A percentile compares a stretch with the other conserved stretches of the same genome.
Evolutionary conservation across 2,797 vertebrate species (phyloP).

Genomic region (Falco novaeseelandiae): DNA sequence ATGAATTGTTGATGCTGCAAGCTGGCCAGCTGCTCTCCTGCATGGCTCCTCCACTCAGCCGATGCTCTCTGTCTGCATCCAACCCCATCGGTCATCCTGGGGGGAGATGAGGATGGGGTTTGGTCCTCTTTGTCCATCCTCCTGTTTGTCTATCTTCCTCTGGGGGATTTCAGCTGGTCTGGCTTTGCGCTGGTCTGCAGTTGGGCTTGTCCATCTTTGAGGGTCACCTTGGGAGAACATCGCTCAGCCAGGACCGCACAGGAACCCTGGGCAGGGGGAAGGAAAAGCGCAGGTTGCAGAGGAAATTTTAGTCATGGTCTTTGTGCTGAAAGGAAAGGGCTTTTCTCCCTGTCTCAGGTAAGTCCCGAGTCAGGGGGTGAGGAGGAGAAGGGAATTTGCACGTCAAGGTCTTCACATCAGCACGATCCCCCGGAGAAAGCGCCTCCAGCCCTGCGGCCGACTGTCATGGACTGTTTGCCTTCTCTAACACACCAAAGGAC

Average conservation of each 20-base stretch:
- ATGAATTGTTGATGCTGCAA: background rate
- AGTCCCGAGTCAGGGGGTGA: background rate
- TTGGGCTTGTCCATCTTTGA: background rate
- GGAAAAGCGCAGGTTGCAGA: background rate
- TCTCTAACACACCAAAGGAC: background rate
- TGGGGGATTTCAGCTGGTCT: background rate
- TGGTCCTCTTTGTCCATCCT: background rate
- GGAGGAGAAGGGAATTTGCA: background rate
- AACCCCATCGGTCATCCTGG: background rate
- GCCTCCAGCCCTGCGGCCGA: background rate
- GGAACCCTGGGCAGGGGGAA: background rate
- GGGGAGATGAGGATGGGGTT: background rate
- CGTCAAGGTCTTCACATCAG: background rate
- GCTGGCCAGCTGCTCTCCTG: background rate
- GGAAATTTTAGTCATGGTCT: background rate
- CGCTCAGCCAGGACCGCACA: background rate
- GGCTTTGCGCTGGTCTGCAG: background rate
- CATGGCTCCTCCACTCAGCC: accelerated
- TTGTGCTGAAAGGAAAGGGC: background rate
- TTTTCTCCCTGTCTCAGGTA: background rate
- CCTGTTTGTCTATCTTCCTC: background rate
- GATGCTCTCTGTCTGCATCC: background rate
- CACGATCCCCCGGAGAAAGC: background rate
- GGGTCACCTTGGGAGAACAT: background rate
- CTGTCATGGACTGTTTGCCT: background rate